Percentiles rank a stretch among this genome's conserved stretches.
Conservation (phyloP, 2,113 vertebrate species). For the Clarias magur region DNA sequence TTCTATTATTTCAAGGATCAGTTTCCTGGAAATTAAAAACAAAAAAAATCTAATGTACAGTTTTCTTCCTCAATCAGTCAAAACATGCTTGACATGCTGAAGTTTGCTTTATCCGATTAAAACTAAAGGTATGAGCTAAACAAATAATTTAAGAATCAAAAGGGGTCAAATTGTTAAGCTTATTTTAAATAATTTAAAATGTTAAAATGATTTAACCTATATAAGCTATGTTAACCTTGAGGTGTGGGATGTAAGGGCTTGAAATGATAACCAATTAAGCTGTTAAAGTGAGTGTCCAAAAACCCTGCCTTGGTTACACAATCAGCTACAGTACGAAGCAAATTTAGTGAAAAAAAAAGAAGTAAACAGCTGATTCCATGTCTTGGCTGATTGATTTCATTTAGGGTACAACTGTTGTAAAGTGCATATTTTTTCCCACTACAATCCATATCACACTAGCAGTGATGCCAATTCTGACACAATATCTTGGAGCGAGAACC, state of each 20-base stretch:
- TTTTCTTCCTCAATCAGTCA: neutral
- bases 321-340: neutral
- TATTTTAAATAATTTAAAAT: neutral
- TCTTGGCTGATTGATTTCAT: neutral
- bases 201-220: neutral
- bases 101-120: neutral
- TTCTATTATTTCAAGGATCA: neutral
- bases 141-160: neutral
- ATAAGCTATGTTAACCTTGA: neutral
- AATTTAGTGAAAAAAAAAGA: neutral
- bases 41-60: neutral
- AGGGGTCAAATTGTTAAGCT: neutral
- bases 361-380: too few relatives aligned
- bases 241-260: neutral
- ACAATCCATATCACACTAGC: slow-evolving; percentile 58
- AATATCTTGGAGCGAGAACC: slow-evolving; percentile 53
- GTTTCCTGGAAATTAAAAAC: neutral
- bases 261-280: neutral
- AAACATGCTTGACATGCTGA: neutral
- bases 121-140: neutral
- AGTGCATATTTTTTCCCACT: neutral
- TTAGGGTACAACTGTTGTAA: neutral
- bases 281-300: neutral
- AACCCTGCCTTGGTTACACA: neutral
- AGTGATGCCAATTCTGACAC: slow-evolving; percentile 52